Evolutionary conservation across 1,140 invertebrate genomes (phyloP).

Genomic region (Gonioctena quinquepunctata): DNA sequence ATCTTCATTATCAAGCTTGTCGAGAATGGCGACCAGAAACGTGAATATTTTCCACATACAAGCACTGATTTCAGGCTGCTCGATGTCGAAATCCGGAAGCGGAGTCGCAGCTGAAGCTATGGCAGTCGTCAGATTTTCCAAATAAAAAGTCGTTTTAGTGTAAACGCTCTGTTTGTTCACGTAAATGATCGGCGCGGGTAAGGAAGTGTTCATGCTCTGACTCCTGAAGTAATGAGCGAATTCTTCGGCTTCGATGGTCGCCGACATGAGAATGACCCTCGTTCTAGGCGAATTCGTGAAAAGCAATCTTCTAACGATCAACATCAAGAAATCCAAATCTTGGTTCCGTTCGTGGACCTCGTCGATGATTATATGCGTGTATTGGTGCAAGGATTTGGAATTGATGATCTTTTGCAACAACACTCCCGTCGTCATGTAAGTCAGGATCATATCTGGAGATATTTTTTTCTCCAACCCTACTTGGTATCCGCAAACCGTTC

Average conservation of each 20-base stretch:
- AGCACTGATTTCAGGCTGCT: slow-evolving; percentile 56
- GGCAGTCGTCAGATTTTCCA: slow-evolving; percentile 62
- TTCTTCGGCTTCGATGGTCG: slow-evolving; percentile 75
- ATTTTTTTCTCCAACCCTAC: slow-evolving; percentile 61
- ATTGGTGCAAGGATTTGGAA: slow-evolving; percentile 65
- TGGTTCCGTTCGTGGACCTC: slow-evolving; percentile 95
- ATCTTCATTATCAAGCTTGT: slow-evolving; percentile 67
- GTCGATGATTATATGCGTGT: slow-evolving; percentile 92
- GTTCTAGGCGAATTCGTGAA: slow-evolving; percentile 70
- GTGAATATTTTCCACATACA: slow-evolving; percentile 58
- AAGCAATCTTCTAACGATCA: slow-evolving; percentile 83
- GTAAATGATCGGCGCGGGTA: slow-evolving; percentile 60
- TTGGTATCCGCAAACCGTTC: slow-evolving; percentile 86
- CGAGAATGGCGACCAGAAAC: slow-evolving; percentile 71
- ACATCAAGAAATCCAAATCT: slow-evolving; percentile 89
- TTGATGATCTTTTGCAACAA: slow-evolving; percentile 76
- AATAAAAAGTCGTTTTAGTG: slow-evolving; percentile 68
- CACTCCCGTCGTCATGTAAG: slow-evolving; percentile 86
- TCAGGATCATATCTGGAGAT: slow-evolving; percentile 75
- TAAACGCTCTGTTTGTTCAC: slow-evolving; percentile 60
- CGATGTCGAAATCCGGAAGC: slow-evolving; percentile 57
- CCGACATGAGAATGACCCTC: slow-evolving; percentile 87
- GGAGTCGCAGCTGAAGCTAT: background rate
- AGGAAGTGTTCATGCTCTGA: slow-evolving; percentile 4
- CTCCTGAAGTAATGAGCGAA: slow-evolving; percentile 75